Percentiles rank a stretch among this genome's conserved stretches.
Evolutionary conservation across 2,888 invertebrate species (phyloP).

Genomic region (Xylota sylvarum): DNA sequence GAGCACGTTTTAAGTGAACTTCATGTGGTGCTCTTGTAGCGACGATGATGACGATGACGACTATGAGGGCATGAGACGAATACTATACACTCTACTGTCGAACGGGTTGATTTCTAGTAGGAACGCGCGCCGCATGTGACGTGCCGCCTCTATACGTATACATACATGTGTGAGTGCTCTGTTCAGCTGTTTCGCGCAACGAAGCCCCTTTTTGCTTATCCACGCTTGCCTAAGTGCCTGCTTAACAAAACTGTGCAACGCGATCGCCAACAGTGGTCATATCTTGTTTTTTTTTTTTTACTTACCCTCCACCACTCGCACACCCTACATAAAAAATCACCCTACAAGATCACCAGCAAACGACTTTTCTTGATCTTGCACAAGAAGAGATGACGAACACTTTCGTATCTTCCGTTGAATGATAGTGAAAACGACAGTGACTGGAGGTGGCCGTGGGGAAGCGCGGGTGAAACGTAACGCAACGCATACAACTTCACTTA

Average conservation of each 20-base stretch:
- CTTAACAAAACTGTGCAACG: background rate
- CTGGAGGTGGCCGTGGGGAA: background rate
- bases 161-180: slow-evolving; percentile 12
- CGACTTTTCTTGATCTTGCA: slow-evolving; percentile 25
- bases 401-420: slow-evolving; percentile 1
- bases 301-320: background rate
- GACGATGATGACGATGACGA: slow-evolving; percentile 18
- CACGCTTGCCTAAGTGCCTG: slow-evolving; percentile 3
- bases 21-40: slow-evolving; percentile 31
- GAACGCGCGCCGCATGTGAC: slow-evolving; percentile 27
- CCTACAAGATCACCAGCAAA: background rate
- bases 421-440: slow-evolving; percentile 41
- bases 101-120: slow-evolving; percentile 36
- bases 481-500: slow-evolving; percentile 23
- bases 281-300: background rate
- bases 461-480: background rate
- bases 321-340: background rate
- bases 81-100: slow-evolving; percentile 17
- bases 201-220: slow-evolving; percentile 9
- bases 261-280: slow-evolving; percentile 1
- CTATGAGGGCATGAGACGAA: slow-evolving; percentile 28
- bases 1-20: slow-evolving; percentile 83
- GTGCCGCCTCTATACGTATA: background rate
- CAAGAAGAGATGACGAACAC: slow-evolving; percentile 23
- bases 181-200: slow-evolving; percentile 24